These are phyloP conservation scores for Channa striata DNA, from an alignment of 2,797 vertebrate species.

Conservation along the genomic window DNA sequence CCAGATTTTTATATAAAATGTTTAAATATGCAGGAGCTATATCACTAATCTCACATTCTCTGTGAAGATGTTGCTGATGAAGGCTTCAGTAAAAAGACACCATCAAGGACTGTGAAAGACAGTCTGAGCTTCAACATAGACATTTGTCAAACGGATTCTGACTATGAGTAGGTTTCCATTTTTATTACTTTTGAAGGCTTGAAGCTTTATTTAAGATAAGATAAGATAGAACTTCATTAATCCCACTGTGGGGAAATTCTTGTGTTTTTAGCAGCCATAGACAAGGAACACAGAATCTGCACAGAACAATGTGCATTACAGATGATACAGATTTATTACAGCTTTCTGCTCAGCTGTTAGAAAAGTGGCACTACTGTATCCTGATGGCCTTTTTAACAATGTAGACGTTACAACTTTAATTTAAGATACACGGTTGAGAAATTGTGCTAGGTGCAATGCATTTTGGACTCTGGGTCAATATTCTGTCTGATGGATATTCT, in stretches of 20 bases:
- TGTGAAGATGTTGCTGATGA: background rate
- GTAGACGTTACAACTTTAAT: background rate
- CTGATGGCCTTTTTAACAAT: background rate
- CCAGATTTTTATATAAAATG: no score
- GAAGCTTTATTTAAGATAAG: no score
- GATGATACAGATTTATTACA: no score
- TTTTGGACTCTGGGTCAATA: background rate
- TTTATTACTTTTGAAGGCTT: background rate
- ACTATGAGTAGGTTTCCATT: conserved; percentile 62
- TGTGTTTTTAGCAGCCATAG: no score
- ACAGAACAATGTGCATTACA: no score
- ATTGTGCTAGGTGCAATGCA: background rate
- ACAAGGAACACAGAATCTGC: no score
- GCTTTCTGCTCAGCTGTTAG: background rate
- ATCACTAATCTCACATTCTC: no score
- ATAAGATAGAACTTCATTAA: no score
- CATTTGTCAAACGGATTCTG: conserved; percentile 31
- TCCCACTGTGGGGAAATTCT: no score
- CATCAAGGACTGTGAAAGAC: conserved; percentile 36
- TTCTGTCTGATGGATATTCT: background rate
- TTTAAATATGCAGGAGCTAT: no score
- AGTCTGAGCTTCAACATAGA: conserved; percentile 15
- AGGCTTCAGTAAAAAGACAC: background rate
- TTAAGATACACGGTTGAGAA: background rate
- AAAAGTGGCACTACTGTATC: background rate